These are phyloP conservation scores for Danio jaintianensis DNA, from an alignment of 2,797 vertebrate species.

Conservation along the genomic window DNA sequence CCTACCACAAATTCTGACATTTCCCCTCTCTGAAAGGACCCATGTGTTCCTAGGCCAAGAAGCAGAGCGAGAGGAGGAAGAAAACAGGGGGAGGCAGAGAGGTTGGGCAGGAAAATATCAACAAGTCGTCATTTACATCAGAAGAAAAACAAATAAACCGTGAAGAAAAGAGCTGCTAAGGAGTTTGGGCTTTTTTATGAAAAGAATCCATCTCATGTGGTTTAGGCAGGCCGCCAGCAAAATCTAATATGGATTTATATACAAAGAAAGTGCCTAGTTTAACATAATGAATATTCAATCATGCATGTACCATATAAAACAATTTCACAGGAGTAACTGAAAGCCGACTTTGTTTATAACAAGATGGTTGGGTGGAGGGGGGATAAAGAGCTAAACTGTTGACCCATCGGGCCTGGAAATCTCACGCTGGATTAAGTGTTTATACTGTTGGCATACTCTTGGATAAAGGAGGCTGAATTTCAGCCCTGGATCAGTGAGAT, in stretches of 20 bases:
- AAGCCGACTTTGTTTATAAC: constrained; percentile 86
- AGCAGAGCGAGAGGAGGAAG: constrained; percentile 36
- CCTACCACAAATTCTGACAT: constrained; percentile 71
- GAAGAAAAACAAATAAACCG: constrained; percentile 76
- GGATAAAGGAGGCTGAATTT: constrained; percentile 80
- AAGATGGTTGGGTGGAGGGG: constrained; percentile 63
- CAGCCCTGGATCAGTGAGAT: constrained; percentile 70
- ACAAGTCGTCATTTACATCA: constrained; percentile 78
- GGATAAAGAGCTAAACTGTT: constrained; percentile 79
- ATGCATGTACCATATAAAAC: constrained; percentile 83
- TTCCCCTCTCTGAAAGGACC: constrained; percentile 67
- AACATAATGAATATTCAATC: constrained; percentile 94
- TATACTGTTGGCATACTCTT: constrained; percentile 80
- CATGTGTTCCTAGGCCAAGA: constrained; percentile 63
- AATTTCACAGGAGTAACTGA: constrained; percentile 91
- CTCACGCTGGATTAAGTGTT: constrained; percentile 81
- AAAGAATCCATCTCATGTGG: constrained; percentile 84
- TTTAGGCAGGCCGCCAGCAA: constrained; percentile 82
- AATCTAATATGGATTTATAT: constrained; percentile 87
- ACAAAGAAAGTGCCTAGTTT: constrained; percentile 87
- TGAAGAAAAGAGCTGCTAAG: constrained; percentile 72
- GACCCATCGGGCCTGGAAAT: constrained; percentile 81
- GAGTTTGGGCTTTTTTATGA: constrained; percentile 67
- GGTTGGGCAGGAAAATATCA: constrained; percentile 74
- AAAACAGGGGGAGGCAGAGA: constrained; percentile 54